Evolutionary conservation across 2,888 invertebrate species (phyloP), one percentile per base, ranked within the genome.

Genomic region (Galeopsomyia nigrocyanea): DNA sequence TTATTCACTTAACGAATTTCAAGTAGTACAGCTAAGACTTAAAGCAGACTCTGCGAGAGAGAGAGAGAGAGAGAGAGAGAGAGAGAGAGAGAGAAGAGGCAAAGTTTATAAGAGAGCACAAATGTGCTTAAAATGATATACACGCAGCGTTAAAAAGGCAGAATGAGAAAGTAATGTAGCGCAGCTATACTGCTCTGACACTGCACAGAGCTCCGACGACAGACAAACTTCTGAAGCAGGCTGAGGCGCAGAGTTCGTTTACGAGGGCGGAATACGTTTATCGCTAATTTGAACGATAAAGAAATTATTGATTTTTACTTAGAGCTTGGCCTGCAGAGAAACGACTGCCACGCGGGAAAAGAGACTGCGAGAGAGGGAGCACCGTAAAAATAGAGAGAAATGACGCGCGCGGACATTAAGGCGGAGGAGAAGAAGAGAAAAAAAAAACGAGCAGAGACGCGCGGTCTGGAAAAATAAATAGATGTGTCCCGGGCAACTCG

Each of bases 231-330:
- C 39, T 39, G 39, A 53, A 63, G 21, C 70, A 9, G 60, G 58
- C 21, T 26, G 19, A 16, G n/a, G 14, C 39, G 26, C 7, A 16
- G 49, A n/a, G 19, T 39, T 21, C 55, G 39, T 19, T 17, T 53
- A 53, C 17, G 57, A 55, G 83, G 83, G 82, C 80, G 81, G 83
- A 83, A 84, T 83, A 83, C 82, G 81, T 83, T 83, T 82, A 84
- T 80, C 82, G 82, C 84, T 84, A 84, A 84, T 84, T 84, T 83
- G 81, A 80, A 79, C 83, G 82, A 84, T 84, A 84, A 84, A 84
- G 83, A 82, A 83, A 83, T 84, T 83, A 84, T 84, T 84, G 84
- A 84, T 84, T 84, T 84, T 84, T 83, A 84, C 84, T 84, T 83
- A 84, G 80, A 76, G 79, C 77, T 76, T 82, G 79, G 79, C 81